A percentile compares a stretch with the other conserved stretches of the same genome.
phyloP scores from a whole-genome alignment of 1,140 invertebrate genomes.

The Halyomorpha halys region DNA sequence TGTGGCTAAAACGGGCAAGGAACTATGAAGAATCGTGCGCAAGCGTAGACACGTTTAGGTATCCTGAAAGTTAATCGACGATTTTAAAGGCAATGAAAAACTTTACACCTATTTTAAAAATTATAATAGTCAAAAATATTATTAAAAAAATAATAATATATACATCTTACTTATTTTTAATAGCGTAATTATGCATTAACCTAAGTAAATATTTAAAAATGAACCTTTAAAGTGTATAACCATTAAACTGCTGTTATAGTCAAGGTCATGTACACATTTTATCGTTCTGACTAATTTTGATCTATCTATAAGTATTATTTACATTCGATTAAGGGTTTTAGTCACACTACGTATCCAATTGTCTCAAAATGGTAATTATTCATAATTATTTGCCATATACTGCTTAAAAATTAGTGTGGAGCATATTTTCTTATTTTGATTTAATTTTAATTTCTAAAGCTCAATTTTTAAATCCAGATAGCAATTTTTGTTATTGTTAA shows the following conservation, averaged over 20 bases:
- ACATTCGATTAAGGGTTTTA: neutral
- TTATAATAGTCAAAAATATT: too few relatives aligned
- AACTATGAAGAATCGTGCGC: conserved; percentile 26
- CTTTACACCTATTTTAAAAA: too few relatives aligned
- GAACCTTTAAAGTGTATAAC: conserved; percentile 6
- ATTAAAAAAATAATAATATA: too few relatives aligned
- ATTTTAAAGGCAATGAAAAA: conserved; percentile 17
- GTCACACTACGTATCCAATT: neutral
- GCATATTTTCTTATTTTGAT: too few relatives aligned
- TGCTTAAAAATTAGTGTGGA: too few relatives aligned
- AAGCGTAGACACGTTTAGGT: conserved; percentile 27
- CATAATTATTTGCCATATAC: too few relatives aligned
- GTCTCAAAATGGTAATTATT: too few relatives aligned
- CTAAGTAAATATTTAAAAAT: neutral
- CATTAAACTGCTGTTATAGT: conserved; percentile 17
- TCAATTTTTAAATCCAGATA: too few relatives aligned
- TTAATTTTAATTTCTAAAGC: too few relatives aligned
- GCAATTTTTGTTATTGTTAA: too few relatives aligned
- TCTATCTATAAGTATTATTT: conserved; percentile 4
- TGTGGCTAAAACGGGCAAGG: conserved; percentile 29
- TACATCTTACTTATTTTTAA: too few relatives aligned
- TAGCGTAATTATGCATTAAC: neutral
- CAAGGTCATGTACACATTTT: conserved; percentile 27
- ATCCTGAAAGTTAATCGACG: conserved; percentile 14
- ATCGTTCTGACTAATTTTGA: conserved; percentile 18